Percentiles rank a stretch among this genome's conserved stretches.
Evolutionary conservation across 2,888 invertebrate species (phyloP).

Genomic region (Lasioglossum villosulum): DNA sequence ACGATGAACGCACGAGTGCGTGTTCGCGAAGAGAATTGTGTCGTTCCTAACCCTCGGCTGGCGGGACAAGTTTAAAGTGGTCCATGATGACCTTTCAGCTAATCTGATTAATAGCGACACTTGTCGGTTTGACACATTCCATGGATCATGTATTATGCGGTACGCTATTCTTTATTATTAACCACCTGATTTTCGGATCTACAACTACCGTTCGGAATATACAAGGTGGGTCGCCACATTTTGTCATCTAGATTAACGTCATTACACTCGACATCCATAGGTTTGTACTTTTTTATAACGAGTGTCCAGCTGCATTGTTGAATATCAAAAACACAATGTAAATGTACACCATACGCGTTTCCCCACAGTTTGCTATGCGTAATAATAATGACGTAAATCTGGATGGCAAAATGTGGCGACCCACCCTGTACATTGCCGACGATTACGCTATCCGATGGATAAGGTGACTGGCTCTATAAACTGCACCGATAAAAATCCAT

Average conservation of each 20-base stretch:
- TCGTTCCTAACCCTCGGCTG: constrained; percentile 23
- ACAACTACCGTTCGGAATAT: neutral
- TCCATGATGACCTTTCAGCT: constrained; percentile 14
- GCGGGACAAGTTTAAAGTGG: constrained; percentile 13
- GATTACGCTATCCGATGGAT: neutral
- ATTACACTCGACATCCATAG: too few relatives aligned
- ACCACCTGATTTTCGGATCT: constrained; percentile 1
- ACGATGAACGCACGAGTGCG: constrained; percentile 34
- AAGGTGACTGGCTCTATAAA: neutral
- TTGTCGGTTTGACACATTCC: constrained; percentile 13
- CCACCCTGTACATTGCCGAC: too few relatives aligned
- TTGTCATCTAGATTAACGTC: too few relatives aligned
- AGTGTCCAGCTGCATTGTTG: too few relatives aligned
- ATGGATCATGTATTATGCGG: constrained; percentile 2
- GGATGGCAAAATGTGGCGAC: too few relatives aligned
- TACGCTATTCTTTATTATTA: neutral
- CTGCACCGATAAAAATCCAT: neutral
- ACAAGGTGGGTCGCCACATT: too few relatives aligned
- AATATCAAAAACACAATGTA: too few relatives aligned
- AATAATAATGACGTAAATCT: too few relatives aligned
- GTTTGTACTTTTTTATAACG: too few relatives aligned
- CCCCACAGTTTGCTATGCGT: too few relatives aligned
- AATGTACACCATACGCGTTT: too few relatives aligned
- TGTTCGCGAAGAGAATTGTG: constrained; percentile 25
- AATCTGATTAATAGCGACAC: constrained; percentile 24